Conservation (phyloP, 2,888 invertebrate species). For the Stenchaetothrips biformis region DNA sequence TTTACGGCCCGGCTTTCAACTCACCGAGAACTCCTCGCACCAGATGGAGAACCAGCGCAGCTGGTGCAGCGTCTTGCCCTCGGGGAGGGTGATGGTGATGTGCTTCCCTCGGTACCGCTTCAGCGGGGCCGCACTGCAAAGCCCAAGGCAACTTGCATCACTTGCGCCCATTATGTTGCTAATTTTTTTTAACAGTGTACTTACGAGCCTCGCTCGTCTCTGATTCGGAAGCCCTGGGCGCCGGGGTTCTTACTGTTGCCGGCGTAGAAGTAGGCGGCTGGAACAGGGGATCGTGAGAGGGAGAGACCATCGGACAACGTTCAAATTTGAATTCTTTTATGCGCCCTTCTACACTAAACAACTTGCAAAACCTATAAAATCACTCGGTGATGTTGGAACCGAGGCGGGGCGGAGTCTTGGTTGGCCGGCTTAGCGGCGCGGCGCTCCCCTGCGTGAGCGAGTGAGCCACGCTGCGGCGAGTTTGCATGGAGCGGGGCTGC, state of each 20-base stretch:
- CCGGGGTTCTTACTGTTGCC: slow-evolving; percentile 66
- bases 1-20: not conserved
- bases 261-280: slow-evolving; percentile 89
- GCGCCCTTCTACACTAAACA: too few species aligned
- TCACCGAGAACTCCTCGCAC: slow-evolving; percentile 85
- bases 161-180: not conserved
- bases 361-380: too few species aligned
- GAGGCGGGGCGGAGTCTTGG: too few species aligned
- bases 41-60: slow-evolving; percentile 86
- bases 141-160: slow-evolving; percentile 32
- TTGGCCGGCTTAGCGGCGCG: too few species aligned
- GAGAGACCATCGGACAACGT: too few species aligned
- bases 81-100: slow-evolving; percentile 79
- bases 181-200: slow-evolving; percentile 39
- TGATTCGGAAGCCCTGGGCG: slow-evolving; percentile 64
- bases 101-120: slow-evolving; percentile 75
- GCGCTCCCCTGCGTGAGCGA: too few species aligned
- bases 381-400: too few species aligned
- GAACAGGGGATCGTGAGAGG: slow-evolving; percentile 39
- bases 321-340: too few species aligned
- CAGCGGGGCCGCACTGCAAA: slow-evolving; percentile 61
- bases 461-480: too few species aligned
- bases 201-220: slow-evolving; percentile 74
- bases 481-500: too few species aligned
- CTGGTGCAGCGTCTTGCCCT: slow-evolving; percentile 75